Conservation (phyloP, 2,113 vertebrate genomes). For the Platysteira castanea region DNA sequence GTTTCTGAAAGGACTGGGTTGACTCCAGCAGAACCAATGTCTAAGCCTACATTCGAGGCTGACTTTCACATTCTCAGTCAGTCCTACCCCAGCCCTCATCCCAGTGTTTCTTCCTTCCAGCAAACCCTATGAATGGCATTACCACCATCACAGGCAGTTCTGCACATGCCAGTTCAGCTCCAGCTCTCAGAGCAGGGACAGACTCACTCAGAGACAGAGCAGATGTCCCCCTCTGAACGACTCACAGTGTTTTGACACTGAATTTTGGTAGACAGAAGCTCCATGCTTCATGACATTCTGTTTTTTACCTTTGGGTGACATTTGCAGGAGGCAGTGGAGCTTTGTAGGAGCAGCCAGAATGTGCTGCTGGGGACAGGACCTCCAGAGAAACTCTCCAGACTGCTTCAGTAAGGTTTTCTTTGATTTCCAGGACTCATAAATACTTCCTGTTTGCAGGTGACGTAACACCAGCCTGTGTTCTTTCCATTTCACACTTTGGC, state of each 20-base stretch:
- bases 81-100: not conserved
- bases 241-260: not conserved
- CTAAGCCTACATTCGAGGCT: accelerated
- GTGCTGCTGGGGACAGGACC: not conserved
- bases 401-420: not conserved
- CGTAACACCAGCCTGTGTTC: not conserved
- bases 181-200: not conserved
- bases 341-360: not conserved
- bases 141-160: not conserved
- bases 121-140: not conserved
- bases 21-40: not conserved
- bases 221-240: not conserved
- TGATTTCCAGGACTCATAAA: not conserved
- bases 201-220: not conserved
- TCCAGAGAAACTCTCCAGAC: not conserved
- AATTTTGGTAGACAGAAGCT: not conserved
- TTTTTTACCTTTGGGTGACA: not conserved
- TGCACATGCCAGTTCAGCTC: not conserved
- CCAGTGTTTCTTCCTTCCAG: not conserved
- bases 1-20: not conserved
- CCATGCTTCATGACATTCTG: not conserved
- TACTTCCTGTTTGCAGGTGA: not conserved
- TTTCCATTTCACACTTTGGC: not conserved
- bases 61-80: not conserved
- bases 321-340: not conserved